Evolutionary conservation across 2,888 invertebrate genomes (phyloP).

Genomic region (Fragum sueziense): DNA sequence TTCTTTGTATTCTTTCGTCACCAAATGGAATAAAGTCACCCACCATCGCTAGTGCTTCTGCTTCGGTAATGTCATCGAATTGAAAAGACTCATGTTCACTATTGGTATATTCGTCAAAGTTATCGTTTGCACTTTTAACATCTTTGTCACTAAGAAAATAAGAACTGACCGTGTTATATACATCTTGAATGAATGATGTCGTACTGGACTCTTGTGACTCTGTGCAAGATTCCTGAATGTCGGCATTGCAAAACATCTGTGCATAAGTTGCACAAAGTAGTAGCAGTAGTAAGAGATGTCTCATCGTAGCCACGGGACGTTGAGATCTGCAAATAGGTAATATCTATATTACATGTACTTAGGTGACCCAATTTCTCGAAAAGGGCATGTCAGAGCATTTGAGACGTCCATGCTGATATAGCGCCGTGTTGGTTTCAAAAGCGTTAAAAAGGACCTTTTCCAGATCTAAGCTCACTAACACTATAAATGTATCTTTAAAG

Average conservation of each 20-base stretch:
- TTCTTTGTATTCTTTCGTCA: background rate
- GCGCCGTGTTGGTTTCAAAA: too few relatives aligned
- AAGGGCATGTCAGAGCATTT: too few relatives aligned
- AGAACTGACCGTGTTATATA: background rate
- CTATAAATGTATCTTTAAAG: too few relatives aligned
- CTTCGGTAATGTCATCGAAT: background rate
- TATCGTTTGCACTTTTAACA: background rate
- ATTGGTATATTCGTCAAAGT: background rate
- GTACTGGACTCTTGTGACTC: background rate
- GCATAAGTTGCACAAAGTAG: background rate
- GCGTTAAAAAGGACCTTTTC: too few relatives aligned
- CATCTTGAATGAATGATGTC: background rate
- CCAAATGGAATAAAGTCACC: background rate
- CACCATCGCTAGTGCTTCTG: background rate
- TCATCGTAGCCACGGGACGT: too few relatives aligned
- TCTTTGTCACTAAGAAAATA: background rate
- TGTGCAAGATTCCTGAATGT: background rate
- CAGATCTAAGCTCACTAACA: too few relatives aligned
- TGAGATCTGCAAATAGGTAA: too few relatives aligned
- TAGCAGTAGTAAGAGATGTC: background rate
- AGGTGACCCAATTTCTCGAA: too few relatives aligned
- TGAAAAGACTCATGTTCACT: background rate
- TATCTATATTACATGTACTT: too few relatives aligned
- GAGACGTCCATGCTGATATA: too few relatives aligned
- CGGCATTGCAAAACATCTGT: background rate